Conservation (phyloP, 1,140 invertebrate species). For the Sipha flava region DNA sequence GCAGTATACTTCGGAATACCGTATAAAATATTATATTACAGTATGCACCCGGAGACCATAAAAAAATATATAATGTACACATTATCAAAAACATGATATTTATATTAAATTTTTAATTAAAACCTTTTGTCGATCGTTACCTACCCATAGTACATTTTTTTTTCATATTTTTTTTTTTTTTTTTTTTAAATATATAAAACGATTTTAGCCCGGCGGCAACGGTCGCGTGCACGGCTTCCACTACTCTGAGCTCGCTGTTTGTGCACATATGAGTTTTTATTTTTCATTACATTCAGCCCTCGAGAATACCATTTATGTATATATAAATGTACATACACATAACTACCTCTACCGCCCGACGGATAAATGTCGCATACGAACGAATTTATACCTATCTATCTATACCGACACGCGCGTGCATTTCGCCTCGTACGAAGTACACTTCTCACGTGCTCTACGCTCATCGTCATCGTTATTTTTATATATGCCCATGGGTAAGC, state of each 20-base stretch:
- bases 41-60: neutral
- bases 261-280: neutral
- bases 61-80: neutral
- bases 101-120: conserved; percentile 4
- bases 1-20: too few relatives aligned
- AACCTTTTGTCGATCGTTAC: neutral
- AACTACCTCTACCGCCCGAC: too few relatives aligned
- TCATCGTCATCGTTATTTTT: neutral
- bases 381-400: too few relatives aligned
- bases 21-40: too few relatives aligned
- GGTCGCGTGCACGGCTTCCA: neutral
- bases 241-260: neutral
- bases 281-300: neutral
- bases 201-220: neutral
- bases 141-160: neutral
- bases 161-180: neutral
- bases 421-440: too few relatives aligned
- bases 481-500: too few relatives aligned
- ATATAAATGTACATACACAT: neutral
- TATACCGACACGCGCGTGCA: too few relatives aligned
- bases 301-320: neutral
- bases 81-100: neutral
- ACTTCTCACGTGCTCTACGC: too few relatives aligned
- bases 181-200: neutral
- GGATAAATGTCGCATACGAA: too few relatives aligned